Evolutionary conservation across 2,797 vertebrate genomes (phyloP).

Genomic region (Chrosomus eos): DNA sequence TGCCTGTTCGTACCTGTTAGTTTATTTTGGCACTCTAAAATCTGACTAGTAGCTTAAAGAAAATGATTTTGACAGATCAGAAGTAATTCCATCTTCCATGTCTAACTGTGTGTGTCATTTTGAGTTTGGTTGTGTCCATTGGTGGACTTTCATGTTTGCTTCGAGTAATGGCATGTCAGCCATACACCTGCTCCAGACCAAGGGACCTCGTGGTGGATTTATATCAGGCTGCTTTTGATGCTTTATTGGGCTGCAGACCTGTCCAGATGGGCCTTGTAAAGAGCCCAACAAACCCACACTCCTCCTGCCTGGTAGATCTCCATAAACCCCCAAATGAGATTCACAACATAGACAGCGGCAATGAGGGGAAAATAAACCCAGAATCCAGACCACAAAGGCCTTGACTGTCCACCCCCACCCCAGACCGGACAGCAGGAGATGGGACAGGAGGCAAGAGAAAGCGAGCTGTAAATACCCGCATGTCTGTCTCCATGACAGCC

Average conservation of each 20-base stretch:
- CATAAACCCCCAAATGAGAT: slow-evolving; percentile 57
- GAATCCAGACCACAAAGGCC: slow-evolving; percentile 50
- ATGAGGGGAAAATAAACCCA: slow-evolving; percentile 57
- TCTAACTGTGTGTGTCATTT: not conserved
- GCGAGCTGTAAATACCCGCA: slow-evolving; percentile 61
- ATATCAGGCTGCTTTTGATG: slow-evolving; percentile 51
- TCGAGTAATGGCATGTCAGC: slow-evolving; percentile 38
- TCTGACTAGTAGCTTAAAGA: not conserved
- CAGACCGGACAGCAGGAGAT: slow-evolving; percentile 56
- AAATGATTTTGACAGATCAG: not conserved
- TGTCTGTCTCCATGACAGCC: slow-evolving; percentile 64
- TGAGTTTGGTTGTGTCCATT: not conserved
- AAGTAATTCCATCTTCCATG: not conserved
- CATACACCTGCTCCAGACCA: slow-evolving; percentile 42
- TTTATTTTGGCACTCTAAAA: not conserved
- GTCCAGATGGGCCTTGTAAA: slow-evolving; percentile 63
- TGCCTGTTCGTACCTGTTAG: slow-evolving; percentile 2
- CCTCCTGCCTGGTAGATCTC: slow-evolving; percentile 57
- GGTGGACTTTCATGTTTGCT: slow-evolving; percentile 33
- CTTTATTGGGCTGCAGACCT: slow-evolving; percentile 55
- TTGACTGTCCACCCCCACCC: slow-evolving; percentile 38
- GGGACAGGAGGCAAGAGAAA: slow-evolving; percentile 61
- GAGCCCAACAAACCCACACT: slow-evolving; percentile 52
- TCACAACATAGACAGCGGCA: slow-evolving; percentile 54
- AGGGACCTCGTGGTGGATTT: slow-evolving; percentile 42